These are phyloP conservation scores for Oxycera nigricornis DNA, from an alignment of 2,888 invertebrate genomes.

Conservation along the genomic window DNA sequence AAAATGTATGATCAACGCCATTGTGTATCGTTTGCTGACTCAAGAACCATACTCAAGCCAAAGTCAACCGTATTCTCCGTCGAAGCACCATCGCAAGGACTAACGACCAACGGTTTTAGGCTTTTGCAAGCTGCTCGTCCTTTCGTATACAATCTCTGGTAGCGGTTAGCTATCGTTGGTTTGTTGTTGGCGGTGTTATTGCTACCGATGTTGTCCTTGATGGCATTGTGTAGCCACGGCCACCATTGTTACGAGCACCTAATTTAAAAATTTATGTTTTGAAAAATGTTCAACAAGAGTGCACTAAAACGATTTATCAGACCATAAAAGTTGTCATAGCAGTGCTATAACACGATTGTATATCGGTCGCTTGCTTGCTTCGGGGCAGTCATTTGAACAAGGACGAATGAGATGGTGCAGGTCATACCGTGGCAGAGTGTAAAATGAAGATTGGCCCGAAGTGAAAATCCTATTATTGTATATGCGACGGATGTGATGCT, in stretches of 20 bases:
- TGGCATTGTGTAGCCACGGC: slow-evolving; percentile 17
- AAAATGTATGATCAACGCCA: slow-evolving; percentile 9
- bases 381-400: slow-evolving; percentile 1
- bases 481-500: not conserved
- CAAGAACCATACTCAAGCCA: not conserved
- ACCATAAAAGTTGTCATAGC: slow-evolving; percentile 42
- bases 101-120: slow-evolving; percentile 21
- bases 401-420: slow-evolving; percentile 23
- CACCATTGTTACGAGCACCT: slow-evolving; percentile 36
- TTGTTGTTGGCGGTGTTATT: slow-evolving; percentile 17
- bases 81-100: not conserved
- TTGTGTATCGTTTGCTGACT: not conserved
- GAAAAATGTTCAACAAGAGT: slow-evolving; percentile 43
- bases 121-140: not conserved
- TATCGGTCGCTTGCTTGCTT: not conserved
- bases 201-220: slow-evolving; percentile 24
- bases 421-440: not conserved
- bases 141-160: too few species aligned
- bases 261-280: slow-evolving; percentile 43
- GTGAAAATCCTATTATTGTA: slow-evolving; percentile 23
- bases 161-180: not conserved
- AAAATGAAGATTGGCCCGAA: slow-evolving; percentile 13
- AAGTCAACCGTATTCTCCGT: not conserved
- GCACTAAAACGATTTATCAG: slow-evolving; percentile 44
- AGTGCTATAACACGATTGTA: slow-evolving; percentile 20